These are phyloP conservation scores for Zygogramma bicolorata DNA, from an alignment of 2,888 invertebrate genomes.

Conservation along the genomic window DNA sequence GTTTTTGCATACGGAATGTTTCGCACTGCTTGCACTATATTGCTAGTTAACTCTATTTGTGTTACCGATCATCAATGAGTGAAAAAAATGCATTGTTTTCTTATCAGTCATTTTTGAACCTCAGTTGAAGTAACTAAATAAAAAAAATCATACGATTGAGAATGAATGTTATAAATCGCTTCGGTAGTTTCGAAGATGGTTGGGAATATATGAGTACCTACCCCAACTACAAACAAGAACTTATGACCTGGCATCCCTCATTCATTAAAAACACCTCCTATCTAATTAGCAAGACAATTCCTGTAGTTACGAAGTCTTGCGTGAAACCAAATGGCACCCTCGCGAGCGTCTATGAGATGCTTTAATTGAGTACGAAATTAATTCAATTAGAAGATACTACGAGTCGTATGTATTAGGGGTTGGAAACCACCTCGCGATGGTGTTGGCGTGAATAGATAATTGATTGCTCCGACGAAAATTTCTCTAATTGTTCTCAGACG, in stretches of 20 bases:
- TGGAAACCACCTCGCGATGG: background rate
- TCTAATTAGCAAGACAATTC: background rate
- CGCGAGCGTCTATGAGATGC: background rate
- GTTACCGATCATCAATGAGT: too few species aligned
- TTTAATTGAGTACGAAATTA: slow-evolving; percentile 3
- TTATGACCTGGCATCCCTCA: background rate
- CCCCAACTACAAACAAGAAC: background rate
- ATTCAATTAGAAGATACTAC: background rate
- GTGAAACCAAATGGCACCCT: slow-evolving; percentile 1
- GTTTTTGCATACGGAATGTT: too few species aligned
- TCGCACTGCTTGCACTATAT: too few species aligned
- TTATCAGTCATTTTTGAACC: too few species aligned
- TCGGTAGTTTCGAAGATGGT: background rate
- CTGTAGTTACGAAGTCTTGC: background rate
- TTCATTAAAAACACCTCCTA: background rate
- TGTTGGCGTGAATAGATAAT: background rate
- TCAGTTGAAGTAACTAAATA: too few species aligned
- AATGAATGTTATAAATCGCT: background rate
- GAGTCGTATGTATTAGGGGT: background rate
- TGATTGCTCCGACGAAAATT: background rate
- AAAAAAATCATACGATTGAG: background rate
- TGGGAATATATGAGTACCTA: background rate
- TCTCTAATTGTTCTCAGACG: background rate
- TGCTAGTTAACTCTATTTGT: too few species aligned
- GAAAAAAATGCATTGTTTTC: too few species aligned